Evolutionary conservation across 2,888 invertebrate genomes (phyloP), one percentile per base, ranked within the genome.

Genomic region (Tenthredo scrophulariae): DNA sequence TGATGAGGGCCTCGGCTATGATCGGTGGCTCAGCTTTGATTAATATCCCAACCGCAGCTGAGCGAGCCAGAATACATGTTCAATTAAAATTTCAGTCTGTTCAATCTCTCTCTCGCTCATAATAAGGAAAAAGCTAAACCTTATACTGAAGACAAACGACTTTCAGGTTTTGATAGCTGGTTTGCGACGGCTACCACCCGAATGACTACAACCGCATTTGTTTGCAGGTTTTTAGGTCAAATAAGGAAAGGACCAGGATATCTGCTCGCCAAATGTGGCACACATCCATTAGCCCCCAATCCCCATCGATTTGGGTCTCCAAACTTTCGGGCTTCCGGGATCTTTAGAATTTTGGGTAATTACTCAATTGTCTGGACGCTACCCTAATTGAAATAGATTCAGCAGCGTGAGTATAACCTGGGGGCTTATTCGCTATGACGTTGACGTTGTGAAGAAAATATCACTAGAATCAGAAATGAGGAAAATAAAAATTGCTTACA

Each of bases 181-280:
- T 54, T n/a, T 40, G 13, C 40, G 22, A 80, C 62, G 62, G 37
- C 62, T 46, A 50, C 62, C 1, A 37, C 37, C 26, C 40, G 62
- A 80, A 62, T 80, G 80, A 62, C 22, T 80, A 26, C 10, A n/a
- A 58, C 10, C 46, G 37, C 40, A 58, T 58, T 79, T 18, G 37
- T 40, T 80, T 58, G 58, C 79, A 9, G 79, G 40, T 43, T 62
- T 62, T 80, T 80, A 43, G 62, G 40, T 62, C 15, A 80, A 62
- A 40, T 80, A 22, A 62, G n/a, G 26, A 26, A 26, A 40, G 15
- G 18, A 29, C 15, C 50, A 77, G 80, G 80, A 80, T 62, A 22
- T 62, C 26, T 33, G 22, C 62, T 22, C 10, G 37, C n/a, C 80
- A 37, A 62, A 80, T 62, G 80, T 80, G 80, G 62, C 62, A 80